Evolutionary conservation across 2,113 vertebrate species (phyloP), one percentile per base, ranked within the genome.

Genomic region (Meleagris gallopavo): DNA sequence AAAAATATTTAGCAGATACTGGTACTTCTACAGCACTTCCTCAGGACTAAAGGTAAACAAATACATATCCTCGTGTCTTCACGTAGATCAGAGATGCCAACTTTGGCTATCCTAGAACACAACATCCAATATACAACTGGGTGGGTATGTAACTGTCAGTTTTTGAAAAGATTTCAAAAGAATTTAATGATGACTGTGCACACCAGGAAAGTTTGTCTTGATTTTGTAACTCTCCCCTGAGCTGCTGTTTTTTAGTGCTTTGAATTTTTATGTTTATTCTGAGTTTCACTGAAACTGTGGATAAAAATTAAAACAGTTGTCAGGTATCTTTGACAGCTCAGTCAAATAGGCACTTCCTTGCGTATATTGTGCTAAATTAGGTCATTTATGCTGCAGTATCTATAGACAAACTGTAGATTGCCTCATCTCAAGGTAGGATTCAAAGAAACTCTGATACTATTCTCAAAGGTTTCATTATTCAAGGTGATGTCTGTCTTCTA

Each of bases 81-180:
- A 58, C 0, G 48, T 25, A 66, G 9, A 66, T 58, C 76, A 74
- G 55, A 48, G 10, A 8, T 54, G 48, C 6, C 38, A 65, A 1
- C 19, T 7, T 3, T 13, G 12, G 4, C 38, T 25, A 2, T 45
- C 25, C 15, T 73, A 36, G n/a, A 65, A 72, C 29, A 27, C 48
- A 70, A 2, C 10, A 48, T 52, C 30, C 27, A 0, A 2, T 27
- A 73, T 14, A 8, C 34, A 46, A 4, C 4, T 6, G 52, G 19
- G 32, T 22, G 85, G 8, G 14, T 43, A 46, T 2, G 1, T 30
- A 82, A 54, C 20, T 0, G 3, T 17, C 40, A 61, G 10, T 17
- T 72, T 91, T 82, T 75, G 34, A 29, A 57, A 46, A 5, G 45
- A 22, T 25, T 86, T 45, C 8, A 43, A 11, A 85, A 89, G 1